phyloP scores from a whole-genome alignment of 1,140 invertebrate genomes.

The Drosophila littoralis region DNA sequence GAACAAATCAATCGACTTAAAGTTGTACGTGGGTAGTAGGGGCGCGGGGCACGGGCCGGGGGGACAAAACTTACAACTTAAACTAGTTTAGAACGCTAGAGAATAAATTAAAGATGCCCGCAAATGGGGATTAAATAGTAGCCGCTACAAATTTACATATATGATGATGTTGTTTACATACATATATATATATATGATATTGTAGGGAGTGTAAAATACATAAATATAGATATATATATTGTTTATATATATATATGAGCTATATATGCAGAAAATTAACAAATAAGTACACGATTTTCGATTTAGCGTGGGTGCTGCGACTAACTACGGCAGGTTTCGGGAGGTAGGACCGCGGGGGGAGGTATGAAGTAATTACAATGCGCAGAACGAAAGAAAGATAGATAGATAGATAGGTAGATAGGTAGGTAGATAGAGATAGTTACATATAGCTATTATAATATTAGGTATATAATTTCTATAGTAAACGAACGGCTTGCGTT shows the following conservation, averaged over 20 bases:
- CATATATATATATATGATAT: constrained; percentile 18
- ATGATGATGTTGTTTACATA: not conserved
- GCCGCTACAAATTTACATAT: constrained; percentile 16
- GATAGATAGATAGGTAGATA: constrained; percentile 14
- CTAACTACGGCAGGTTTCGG: constrained; percentile 52
- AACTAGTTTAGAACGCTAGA: constrained; percentile 64
- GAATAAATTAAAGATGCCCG: constrained; percentile 66
- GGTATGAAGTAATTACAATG: constrained; percentile 75
- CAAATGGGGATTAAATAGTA: constrained; percentile 13
- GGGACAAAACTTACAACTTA: constrained; percentile 59
- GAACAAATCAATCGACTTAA: constrained; percentile 33
- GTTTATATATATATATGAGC: constrained; percentile 25
- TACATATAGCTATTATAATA: constrained; percentile 23
- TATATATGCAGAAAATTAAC: constrained; percentile 58
- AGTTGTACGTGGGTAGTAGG: constrained; percentile 17
- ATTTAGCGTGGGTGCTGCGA: constrained; percentile 61
- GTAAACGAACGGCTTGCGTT: constrained; percentile 69
- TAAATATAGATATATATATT: constrained; percentile 28
- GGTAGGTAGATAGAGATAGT: not conserved
- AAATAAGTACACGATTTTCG: constrained; percentile 76
- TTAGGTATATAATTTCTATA: constrained; percentile 50
- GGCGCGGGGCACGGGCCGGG: constrained; percentile 16
- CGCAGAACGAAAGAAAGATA: constrained; percentile 35
- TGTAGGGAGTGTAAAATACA: constrained; percentile 7
- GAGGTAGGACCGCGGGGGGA: constrained; percentile 24